Conservation (phyloP, 2,888 invertebrate genomes). For the Aleiodes leptofemur region DNA sequence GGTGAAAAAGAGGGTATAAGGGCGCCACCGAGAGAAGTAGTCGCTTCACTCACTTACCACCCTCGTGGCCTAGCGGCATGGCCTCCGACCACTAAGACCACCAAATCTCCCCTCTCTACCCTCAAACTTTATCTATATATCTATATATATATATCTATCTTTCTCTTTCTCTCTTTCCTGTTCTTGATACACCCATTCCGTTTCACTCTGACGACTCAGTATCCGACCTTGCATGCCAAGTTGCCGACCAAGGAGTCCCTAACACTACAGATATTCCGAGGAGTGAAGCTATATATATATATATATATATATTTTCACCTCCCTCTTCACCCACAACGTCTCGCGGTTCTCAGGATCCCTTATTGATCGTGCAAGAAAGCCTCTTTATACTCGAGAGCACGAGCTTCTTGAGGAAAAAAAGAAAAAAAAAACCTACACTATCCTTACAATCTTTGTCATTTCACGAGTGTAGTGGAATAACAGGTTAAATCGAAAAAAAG, state of each 20-base stretch:
- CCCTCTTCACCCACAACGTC: neutral
- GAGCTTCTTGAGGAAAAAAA: neutral
- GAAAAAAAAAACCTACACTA: neutral
- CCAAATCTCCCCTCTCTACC: constrained; percentile 59
- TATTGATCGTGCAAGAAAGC: constrained; percentile 33
- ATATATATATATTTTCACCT: neutral
- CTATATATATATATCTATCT: too few species aligned
- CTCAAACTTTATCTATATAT: constrained; percentile 18
- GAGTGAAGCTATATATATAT: neutral
- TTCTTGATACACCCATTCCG: constrained; percentile 37
- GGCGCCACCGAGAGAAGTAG: constrained; percentile 62
- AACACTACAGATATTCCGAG: constrained; percentile 65
- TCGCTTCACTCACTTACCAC: constrained; percentile 69
- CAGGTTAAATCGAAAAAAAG: too few species aligned
- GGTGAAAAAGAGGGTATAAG: constrained; percentile 53
- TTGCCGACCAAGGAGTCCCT: constrained; percentile 68
- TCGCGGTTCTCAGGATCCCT: constrained; percentile 34
- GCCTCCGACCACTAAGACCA: constrained; percentile 62
- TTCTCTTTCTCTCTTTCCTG: neutral
- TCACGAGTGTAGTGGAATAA: too few species aligned
- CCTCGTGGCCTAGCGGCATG: constrained; percentile 60
- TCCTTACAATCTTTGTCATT: constrained; percentile 5
- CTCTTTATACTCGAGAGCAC: constrained; percentile 32
- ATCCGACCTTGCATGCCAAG: constrained; percentile 60
- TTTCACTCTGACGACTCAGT: constrained; percentile 48